These are phyloP conservation scores for Microtus pennsylvanicus DNA, from an alignment of 2,113 vertebrate genomes.

Conservation along the genomic window DNA sequence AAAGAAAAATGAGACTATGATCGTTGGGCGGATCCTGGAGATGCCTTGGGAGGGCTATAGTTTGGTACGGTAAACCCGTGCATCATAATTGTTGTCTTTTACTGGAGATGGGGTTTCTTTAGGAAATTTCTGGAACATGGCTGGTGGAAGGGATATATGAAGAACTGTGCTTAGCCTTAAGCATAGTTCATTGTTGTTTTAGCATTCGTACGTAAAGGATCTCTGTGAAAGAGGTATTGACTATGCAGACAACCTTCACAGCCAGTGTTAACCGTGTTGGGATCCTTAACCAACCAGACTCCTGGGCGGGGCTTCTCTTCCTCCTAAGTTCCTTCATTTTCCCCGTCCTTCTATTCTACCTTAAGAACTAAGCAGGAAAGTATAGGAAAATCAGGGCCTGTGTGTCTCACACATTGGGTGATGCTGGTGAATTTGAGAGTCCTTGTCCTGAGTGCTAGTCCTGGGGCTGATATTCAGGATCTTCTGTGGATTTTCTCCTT, in stretches of 20 bases:
- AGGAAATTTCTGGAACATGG: background rate
- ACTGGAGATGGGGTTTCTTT: background rate
- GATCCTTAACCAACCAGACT: background rate
- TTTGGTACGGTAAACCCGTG: too few species aligned
- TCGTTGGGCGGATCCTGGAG: background rate
- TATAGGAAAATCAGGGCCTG: background rate
- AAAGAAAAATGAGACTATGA: background rate
- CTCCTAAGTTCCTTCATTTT: background rate
- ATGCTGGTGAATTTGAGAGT: background rate
- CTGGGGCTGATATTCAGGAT: background rate
- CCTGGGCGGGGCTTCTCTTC: background rate
- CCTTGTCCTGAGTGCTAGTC: background rate
- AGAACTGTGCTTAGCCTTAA: background rate
- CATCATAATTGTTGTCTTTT: background rate
- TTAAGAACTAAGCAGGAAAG: background rate
- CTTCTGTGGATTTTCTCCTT: background rate
- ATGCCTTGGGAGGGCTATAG: background rate
- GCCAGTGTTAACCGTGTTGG: background rate
- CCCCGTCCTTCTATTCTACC: background rate
- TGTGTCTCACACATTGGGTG: accelerated
- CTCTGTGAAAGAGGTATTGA: background rate
- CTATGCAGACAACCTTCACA: background rate
- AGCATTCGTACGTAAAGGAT: background rate
- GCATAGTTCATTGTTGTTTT: background rate
- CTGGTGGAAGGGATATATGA: background rate